Base-by-base conservation (phyloP, 2,888 invertebrate species). In the Apodemia zela region DNA sequence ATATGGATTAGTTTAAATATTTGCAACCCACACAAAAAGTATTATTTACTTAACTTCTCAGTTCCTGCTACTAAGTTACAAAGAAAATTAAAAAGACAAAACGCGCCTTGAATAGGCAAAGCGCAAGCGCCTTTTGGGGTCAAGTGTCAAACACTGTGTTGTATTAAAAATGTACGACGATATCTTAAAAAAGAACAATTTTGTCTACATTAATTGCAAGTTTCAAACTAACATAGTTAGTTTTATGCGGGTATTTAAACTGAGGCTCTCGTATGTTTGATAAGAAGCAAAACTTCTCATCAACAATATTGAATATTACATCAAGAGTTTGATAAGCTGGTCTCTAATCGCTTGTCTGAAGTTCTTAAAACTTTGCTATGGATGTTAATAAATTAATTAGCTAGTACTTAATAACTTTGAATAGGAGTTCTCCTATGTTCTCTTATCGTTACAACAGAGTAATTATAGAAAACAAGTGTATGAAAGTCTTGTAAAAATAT, bases 251-350 rank as follows among this genome's bases (percentile, higher is more conserved):
- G 42, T 42, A 42, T 42, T 42, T 15, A 42, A 42, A 42, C 15
- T 42, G 0, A 42, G 42, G 42, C 42, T 10, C 42, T 42, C 38
- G 15, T 45, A 8, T 45, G 17, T 45, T 17, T 45, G n/a, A 17
- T 45, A 45, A 13, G 13, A 45, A n/a, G n/a, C 45, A 15, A 45
- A 45, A 45, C 45, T 45, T 17, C 45, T 45, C 45, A 45, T 45
- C 45, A 45, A 45, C 45, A 45, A 17, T 45, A 45, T 45, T 45
- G 45, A 45, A 45, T 45, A 45, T 45, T n/a, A 45, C 45, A 45
- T 13, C 42, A 45, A 6, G 17, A n/a, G 45, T 45, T 45, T 45
- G 17, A 8, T 45, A 45, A 45, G 45, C 45, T 17, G n/a, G 45
- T 17, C 45, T 45, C 45, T 45, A 17, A 45, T 45, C 45, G 45